Conservation (phyloP, 1,140 invertebrate species). For the Aplysia californica region DNA sequence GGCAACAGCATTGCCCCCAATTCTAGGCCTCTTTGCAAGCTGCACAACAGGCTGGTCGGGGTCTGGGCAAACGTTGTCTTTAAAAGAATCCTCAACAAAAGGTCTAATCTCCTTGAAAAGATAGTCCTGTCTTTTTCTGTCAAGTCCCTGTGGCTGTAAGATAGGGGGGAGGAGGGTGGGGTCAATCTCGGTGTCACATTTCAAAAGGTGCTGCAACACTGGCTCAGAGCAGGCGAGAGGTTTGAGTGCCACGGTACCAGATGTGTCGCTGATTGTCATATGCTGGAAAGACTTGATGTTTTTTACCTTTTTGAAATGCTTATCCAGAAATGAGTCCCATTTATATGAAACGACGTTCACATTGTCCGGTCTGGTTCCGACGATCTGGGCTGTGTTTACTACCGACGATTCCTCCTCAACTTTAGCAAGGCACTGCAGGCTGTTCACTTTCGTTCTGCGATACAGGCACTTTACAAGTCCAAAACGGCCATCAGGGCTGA, state of each 20-base stretch:
- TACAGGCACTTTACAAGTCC: slow-evolving; percentile 21
- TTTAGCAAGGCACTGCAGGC: slow-evolving; percentile 12
- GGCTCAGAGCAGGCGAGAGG: not conserved
- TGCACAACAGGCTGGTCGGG: too few relatives aligned
- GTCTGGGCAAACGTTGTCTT: not conserved
- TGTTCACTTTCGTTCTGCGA: slow-evolving; percentile 15
- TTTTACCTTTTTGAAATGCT: not conserved
- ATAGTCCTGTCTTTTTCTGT: not conserved
- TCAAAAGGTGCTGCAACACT: not conserved
- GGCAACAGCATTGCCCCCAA: too few relatives aligned
- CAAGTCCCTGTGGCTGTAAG: not conserved
- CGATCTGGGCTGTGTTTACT: not conserved
- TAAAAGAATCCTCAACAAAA: not conserved
- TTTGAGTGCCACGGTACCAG: not conserved
- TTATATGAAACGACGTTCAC: not conserved
- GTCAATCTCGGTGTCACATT: not conserved
- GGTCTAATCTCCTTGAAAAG: not conserved
- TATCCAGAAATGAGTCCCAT: not conserved
- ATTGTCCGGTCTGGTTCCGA: not conserved
- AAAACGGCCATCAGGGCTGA: slow-evolving; percentile 21
- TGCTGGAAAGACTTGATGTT: not conserved
- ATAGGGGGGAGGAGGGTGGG: not conserved
- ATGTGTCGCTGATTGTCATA: not conserved
- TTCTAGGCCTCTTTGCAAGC: too few relatives aligned
- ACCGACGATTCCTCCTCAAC: not conserved